phyloP scores from a whole-genome alignment of 2,113 vertebrate species.

The Paradoxurus hermaphroditus region DNA sequence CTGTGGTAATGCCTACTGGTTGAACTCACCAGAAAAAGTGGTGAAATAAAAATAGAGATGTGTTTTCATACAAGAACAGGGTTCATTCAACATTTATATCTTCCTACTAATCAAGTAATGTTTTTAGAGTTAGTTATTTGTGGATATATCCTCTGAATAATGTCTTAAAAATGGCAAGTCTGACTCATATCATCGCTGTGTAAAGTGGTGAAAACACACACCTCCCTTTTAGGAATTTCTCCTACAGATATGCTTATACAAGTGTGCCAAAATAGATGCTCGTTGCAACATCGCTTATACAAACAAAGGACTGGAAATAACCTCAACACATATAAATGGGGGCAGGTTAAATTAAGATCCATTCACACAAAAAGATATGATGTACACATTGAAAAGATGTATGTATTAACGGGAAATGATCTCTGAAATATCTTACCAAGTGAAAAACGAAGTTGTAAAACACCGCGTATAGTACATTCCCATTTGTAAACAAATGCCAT shows the following conservation, averaged over 20 bases:
- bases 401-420: background rate
- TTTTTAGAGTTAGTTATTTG: background rate
- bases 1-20: background rate
- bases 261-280: background rate
- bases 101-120: background rate
- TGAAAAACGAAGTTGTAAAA: conserved; percentile 11
- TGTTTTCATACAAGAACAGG: background rate
- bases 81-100: background rate
- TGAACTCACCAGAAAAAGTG: background rate
- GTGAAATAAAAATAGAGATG: conserved; percentile 1
- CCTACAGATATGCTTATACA: background rate
- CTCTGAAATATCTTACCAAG: conserved; percentile 11
- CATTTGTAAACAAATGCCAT: background rate
- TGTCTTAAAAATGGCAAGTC: background rate
- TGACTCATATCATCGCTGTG: background rate
- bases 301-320: background rate
- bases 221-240: conserved; percentile 24
- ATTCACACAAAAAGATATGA: background rate
- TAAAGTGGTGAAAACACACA: background rate
- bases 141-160: background rate
- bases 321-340: background rate
- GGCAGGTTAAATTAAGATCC: background rate
- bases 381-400: background rate
- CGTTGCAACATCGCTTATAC: background rate
- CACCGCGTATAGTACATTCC: background rate